Evolutionary conservation across 1,140 invertebrate genomes (phyloP).

Genomic region (Nymphalis io): DNA sequence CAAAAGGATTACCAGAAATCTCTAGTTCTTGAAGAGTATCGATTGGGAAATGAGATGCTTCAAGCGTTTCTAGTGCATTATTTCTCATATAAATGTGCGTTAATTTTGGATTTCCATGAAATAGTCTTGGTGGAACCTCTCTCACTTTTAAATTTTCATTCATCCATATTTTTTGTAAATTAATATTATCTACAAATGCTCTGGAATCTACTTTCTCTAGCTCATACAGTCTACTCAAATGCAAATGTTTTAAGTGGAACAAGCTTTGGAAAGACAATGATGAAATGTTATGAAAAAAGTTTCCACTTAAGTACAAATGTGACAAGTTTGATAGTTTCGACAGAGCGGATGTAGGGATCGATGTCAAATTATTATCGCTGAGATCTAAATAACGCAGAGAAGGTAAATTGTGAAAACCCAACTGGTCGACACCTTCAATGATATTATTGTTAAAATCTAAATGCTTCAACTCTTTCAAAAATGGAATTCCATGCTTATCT

Average conservation of each 20-base stretch:
- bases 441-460: constrained; percentile 87
- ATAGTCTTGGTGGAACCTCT: constrained; percentile 85
- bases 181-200: constrained; percentile 91
- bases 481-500: constrained; percentile 84
- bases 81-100: constrained; percentile 86
- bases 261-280: constrained; percentile 90
- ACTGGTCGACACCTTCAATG: constrained; percentile 84
- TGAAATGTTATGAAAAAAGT: constrained; percentile 86
- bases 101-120: constrained; percentile 88
- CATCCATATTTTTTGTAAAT: constrained; percentile 88
- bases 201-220: constrained; percentile 86
- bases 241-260: constrained; percentile 87
- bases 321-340: constrained; percentile 88
- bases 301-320: constrained; percentile 87
- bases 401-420: constrained; percentile 85
- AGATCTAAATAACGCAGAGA: constrained; percentile 87
- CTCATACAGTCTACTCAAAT: constrained; percentile 85
- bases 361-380: constrained; percentile 90
- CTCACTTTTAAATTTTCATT: constrained; percentile 87
- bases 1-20: constrained; percentile 90
- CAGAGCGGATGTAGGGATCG: constrained; percentile 87
- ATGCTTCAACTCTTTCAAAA: constrained; percentile 83
- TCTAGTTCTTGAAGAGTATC: constrained; percentile 86
- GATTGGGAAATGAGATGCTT: constrained; percentile 89
- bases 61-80: constrained; percentile 86